Base-by-base conservation (phyloP, 2,113 vertebrate genomes). In the Erythrocercus mccallii region DNA sequence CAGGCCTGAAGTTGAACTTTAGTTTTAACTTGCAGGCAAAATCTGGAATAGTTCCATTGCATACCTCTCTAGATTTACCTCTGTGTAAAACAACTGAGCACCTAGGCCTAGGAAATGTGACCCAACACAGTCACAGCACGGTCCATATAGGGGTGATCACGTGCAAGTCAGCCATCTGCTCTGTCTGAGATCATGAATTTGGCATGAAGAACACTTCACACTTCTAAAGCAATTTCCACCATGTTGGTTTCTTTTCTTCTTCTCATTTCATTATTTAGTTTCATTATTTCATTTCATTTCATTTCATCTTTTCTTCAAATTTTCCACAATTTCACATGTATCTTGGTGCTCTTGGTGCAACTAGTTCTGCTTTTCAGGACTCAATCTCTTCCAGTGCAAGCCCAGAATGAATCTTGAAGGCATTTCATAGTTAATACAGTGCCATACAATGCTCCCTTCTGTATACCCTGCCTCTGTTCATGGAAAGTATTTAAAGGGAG, bases 101-200 rank as follows among this genome's bases (percentile, higher is more conserved):
- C 68, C 31, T 86, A 60, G 33, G 31, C 77, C 44, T 40, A 40
- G 12, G 74, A 66, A 56, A 71, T 81, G 57, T 44, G 70, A 77
- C 47, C 47, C 58, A 71, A 66, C 56, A 81, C 35, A 31, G 56
- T 56, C 80, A 71, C 38, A 82, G 42, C 45, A 47, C 2, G 2
- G n/a, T 9, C 16, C 2, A 51, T 80, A 28, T 1, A 6, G 25
- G 16, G 19, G 16, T 12, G 10, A 62, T 70, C 56, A 38, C 18
- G 47, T 74, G 33, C 72, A 94, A 86, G 86, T 78, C 77, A 86
- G 37, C 69, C 77, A 86, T 95, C 86, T 95, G 86, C 78, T 91
- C 65, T 57, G 37, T 53, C 78, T 95, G 80, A 84, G 73, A 44
- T 53, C 2, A 22, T 64, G 48, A 86, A 79, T 81, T 81, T 84